Evolutionary conservation across 1,140 invertebrate genomes (phyloP).

Genomic region (Drosophila sulfurigaster): DNA sequence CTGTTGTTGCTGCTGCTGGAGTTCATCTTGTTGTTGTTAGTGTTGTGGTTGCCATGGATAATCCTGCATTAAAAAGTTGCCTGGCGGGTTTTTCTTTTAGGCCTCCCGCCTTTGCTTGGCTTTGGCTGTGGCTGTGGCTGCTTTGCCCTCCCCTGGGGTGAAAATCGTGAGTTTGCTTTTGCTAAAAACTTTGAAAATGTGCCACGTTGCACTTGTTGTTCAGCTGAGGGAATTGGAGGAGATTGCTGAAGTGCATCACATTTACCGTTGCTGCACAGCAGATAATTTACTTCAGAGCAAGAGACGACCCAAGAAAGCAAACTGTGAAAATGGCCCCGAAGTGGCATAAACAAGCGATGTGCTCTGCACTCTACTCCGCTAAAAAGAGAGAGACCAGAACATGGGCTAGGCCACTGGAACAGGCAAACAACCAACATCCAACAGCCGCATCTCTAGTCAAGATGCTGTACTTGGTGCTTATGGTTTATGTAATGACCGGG

Average conservation of each 20-base stretch:
- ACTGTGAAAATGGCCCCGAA: constrained; percentile 66
- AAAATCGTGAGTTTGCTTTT: constrained; percentile 76
- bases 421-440: background rate
- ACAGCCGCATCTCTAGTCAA: constrained; percentile 3
- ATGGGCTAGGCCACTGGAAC: constrained; percentile 23
- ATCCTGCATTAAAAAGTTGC: constrained; percentile 79
- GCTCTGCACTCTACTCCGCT: background rate
- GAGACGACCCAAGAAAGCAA: constrained; percentile 30
- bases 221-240: constrained; percentile 42
- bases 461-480: constrained; percentile 54
- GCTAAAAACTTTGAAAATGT: constrained; percentile 60
- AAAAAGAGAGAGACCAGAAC: background rate
- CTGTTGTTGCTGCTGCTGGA: constrained; percentile 4
- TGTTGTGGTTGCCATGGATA: constrained; percentile 59
- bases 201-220: constrained; percentile 81
- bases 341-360: constrained; percentile 47
- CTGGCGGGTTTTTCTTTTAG: constrained; percentile 48
- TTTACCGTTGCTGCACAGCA: constrained; percentile 74
- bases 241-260: constrained; percentile 49
- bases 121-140: too few species aligned
- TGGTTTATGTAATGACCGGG: constrained; percentile 69
- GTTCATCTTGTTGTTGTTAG: constrained; percentile 6
- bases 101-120: constrained; percentile 13
- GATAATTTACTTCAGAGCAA: constrained; percentile 64
- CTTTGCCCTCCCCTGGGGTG: constrained; percentile 52